Conservation (phyloP, 2,888 invertebrate species). For the Nomada flava region DNA sequence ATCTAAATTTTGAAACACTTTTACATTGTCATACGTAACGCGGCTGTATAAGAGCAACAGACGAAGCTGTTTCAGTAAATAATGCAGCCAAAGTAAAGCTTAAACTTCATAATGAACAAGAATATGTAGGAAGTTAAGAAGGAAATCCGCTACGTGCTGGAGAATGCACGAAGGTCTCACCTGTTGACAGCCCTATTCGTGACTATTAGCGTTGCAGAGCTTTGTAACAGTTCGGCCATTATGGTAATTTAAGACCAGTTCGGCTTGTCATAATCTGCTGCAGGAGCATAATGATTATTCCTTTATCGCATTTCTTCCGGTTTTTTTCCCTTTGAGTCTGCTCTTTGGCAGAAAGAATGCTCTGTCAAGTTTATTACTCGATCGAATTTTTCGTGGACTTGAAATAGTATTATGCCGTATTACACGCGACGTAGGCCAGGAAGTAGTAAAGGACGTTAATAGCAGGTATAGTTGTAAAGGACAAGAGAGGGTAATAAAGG, state of each 20-base stretch:
- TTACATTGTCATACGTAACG: too few species aligned
- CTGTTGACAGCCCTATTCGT: slow-evolving; percentile 65
- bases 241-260: slow-evolving; percentile 58
- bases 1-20: too few species aligned
- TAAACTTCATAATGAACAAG: slow-evolving; percentile 42
- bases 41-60: too few species aligned
- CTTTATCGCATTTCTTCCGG: not conserved
- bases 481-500: too few species aligned
- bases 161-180: slow-evolving; percentile 56
- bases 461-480: too few species aligned
- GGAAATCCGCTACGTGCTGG: slow-evolving; percentile 51
- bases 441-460: too few species aligned
- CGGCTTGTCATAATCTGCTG: not conserved
- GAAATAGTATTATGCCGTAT: too few species aligned
- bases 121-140: slow-evolving; percentile 45
- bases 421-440: too few species aligned
- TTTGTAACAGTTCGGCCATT: slow-evolving; percentile 36
- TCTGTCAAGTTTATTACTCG: too few species aligned
- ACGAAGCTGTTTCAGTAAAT: slow-evolving; percentile 26
- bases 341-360: too few species aligned
- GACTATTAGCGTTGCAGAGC: slow-evolving; percentile 45
- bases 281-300: not conserved
- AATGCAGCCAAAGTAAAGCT: not conserved
- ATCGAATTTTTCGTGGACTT: too few species aligned
- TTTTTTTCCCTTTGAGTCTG: not conserved